Evolutionary conservation across 2,113 vertebrate species (phyloP).

Genomic region (Leptosomus discolor): DNA sequence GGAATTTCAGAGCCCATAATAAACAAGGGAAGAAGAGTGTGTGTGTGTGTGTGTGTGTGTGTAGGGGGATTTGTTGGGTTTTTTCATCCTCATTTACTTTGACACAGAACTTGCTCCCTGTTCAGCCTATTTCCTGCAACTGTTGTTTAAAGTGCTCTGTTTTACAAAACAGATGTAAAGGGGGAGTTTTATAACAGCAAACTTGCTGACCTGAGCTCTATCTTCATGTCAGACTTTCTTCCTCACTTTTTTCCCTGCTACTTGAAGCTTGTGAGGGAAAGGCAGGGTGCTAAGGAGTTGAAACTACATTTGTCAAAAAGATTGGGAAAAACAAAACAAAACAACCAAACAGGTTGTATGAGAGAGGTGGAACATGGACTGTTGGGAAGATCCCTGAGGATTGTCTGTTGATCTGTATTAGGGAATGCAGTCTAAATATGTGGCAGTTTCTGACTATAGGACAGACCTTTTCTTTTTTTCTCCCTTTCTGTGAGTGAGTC

Average conservation of each 20-base stretch:
- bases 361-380: background rate
- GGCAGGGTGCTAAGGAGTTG: background rate
- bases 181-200: background rate
- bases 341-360: too few species aligned
- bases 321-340: background rate
- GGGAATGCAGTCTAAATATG: background rate
- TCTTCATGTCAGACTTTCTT: background rate
- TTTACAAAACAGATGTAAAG: background rate
- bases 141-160: background rate
- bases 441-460: background rate
- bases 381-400: background rate
- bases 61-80: accelerated
- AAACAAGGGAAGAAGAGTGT: background rate
- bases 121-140: background rate
- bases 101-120: background rate
- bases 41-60: background rate
- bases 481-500: background rate
- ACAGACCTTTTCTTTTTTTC: background rate
- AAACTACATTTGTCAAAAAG: background rate
- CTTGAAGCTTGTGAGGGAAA: background rate
- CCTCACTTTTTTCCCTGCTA: background rate
- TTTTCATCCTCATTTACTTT: background rate
- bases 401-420: background rate
- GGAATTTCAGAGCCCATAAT: background rate
- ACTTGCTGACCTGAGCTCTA: background rate